phyloP scores from a whole-genome alignment of 2,113 vertebrate species.

The Chinchilla lanigera region DNA sequence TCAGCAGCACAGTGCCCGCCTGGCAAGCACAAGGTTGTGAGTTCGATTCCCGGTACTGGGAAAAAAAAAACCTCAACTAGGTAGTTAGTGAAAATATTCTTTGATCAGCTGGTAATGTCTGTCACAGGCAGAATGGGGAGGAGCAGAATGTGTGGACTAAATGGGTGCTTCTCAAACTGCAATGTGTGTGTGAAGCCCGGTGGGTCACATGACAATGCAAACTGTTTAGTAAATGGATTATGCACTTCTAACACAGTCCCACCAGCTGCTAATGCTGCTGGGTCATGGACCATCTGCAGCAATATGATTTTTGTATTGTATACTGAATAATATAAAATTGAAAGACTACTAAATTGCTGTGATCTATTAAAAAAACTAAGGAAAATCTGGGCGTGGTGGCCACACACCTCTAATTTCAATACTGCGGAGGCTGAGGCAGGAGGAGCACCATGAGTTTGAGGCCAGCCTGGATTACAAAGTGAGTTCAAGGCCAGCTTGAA shows the following conservation, averaged over 20 bases:
- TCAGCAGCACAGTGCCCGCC: too few relatives aligned
- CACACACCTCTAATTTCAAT: background rate
- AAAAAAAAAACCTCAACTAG: too few relatives aligned
- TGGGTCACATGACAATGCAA: background rate
- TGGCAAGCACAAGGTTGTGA: too few relatives aligned
- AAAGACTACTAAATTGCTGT: slow-evolving; percentile 27
- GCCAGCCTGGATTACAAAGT: background rate
- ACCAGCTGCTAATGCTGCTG: background rate
- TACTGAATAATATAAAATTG: background rate
- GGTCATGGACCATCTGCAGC: background rate
- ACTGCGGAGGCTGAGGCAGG: background rate
- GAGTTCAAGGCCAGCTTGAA: background rate
- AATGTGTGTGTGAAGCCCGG: background rate
- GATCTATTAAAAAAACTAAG: background rate
- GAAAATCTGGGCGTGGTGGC: background rate
- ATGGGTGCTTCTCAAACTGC: background rate
- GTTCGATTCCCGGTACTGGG: too few relatives aligned
- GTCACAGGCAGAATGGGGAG: background rate
- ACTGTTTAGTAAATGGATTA: background rate
- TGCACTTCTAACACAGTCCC: background rate
- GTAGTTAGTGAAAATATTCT: background rate
- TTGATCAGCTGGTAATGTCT: background rate
- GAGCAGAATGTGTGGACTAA: background rate
- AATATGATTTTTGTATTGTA: background rate
- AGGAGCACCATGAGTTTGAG: background rate